phyloP scores from a whole-genome alignment of 2,113 vertebrate genomes.

The Panthera tigris region DNA sequence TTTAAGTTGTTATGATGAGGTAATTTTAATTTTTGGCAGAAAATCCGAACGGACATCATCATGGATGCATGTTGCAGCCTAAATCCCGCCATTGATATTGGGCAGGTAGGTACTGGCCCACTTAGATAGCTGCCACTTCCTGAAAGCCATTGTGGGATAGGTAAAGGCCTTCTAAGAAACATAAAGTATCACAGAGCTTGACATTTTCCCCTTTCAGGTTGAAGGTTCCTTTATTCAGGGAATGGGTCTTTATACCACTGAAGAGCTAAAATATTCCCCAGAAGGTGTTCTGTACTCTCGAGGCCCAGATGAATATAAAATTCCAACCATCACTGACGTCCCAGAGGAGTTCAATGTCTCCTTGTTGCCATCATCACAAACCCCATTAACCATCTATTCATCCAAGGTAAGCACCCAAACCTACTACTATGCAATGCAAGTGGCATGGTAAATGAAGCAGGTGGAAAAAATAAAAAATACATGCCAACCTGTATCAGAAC shows the following conservation, averaged over 20 bases:
- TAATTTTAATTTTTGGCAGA: constrained; percentile 81
- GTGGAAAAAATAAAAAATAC: background rate
- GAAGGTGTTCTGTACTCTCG: constrained; percentile 87
- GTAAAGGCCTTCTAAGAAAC: background rate
- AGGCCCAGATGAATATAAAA: constrained; percentile 90
- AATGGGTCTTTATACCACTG: constrained; percentile 90
- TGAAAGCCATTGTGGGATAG: background rate
- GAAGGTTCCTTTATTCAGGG: constrained; percentile 92
- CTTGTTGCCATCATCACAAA: constrained; percentile 84
- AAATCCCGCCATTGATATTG: constrained; percentile 92
- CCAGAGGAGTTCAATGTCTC: constrained; percentile 87
- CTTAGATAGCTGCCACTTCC: background rate
- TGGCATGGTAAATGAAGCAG: too few relatives aligned
- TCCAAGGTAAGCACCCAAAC: constrained; percentile 87
- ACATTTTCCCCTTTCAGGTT: constrained; percentile 81
- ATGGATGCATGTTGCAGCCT: constrained; percentile 89
- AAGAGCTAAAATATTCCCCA: constrained; percentile 91
- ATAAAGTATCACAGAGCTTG: background rate
- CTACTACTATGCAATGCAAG: fast-evolving
- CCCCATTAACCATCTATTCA: constrained; percentile 90
- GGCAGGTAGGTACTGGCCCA: constrained; percentile 87
- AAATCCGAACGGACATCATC: constrained; percentile 90
- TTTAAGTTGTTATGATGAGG: background rate
- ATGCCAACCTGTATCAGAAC: background rate
- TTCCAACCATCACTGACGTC: constrained; percentile 89